Evolutionary conservation across 23 tunicate genomes (phyloP).

Genomic region (Phallusia fumigata): DNA sequence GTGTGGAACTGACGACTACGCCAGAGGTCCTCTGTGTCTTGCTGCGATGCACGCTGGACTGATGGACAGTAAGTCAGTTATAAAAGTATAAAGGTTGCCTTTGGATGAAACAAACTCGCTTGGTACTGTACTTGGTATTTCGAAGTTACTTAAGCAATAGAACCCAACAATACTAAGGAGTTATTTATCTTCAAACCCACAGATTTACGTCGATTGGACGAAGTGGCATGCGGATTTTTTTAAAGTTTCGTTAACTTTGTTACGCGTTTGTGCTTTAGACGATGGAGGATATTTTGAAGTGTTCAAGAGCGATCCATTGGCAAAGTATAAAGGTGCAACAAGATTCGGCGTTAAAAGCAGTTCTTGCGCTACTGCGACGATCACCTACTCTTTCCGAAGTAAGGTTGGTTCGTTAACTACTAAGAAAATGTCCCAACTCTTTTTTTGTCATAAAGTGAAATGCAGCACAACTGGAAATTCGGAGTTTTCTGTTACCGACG

Average conservation of each 20-base stretch:
- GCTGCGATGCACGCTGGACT: slow-evolving; percentile 10
- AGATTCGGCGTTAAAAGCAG: not conserved
- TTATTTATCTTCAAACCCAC: too few relatives aligned
- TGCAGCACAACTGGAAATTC: not conserved
- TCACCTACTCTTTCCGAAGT: not conserved
- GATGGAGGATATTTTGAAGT: not conserved
- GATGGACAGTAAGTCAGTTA: not conserved
- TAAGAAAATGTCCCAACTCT: not conserved
- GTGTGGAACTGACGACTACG: slow-evolving; percentile 1
- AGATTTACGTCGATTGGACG: too few relatives aligned
- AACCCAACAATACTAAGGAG: too few relatives aligned
- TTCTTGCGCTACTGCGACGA: not conserved
- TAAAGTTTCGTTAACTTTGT: too few relatives aligned
- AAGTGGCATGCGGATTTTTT: too few relatives aligned
- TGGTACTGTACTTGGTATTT: not conserved
- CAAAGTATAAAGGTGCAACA: not conserved
- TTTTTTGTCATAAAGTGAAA: not conserved
- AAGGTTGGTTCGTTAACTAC: too few relatives aligned
- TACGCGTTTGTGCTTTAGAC: too few relatives aligned
- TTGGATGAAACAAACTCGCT: too few relatives aligned
- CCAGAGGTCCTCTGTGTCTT: not conserved
- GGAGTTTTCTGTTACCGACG: not conserved
- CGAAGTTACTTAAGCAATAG: too few relatives aligned
- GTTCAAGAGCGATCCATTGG: not conserved
- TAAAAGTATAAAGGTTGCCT: too few relatives aligned